Evolutionary conservation across 2,888 invertebrate species (phyloP).

Genomic region (Sussaba pulchella): DNA sequence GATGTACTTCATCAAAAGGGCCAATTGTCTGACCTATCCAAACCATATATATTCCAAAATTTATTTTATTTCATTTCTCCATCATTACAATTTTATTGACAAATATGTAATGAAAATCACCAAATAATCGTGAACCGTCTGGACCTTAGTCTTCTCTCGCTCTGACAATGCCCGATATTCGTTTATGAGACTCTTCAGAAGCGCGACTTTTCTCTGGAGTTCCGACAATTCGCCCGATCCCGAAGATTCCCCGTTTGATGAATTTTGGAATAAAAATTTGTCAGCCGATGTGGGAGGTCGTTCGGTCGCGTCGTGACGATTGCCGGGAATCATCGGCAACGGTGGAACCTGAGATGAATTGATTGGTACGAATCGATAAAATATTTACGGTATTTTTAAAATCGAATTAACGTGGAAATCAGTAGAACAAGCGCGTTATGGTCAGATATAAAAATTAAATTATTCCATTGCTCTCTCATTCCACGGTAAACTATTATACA

Average conservation of each 20-base stretch:
- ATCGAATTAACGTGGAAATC: background rate
- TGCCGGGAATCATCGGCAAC: slow-evolving; percentile 54
- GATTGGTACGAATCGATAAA: background rate
- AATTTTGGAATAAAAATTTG: slow-evolving; percentile 70
- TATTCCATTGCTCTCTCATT: too few relatives aligned
- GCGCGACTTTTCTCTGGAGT: slow-evolving; percentile 71
- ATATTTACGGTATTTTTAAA: background rate
- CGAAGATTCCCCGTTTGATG: background rate
- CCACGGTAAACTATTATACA: too few relatives aligned
- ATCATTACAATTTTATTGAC: too few relatives aligned
- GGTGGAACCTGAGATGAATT: slow-evolving; percentile 65
- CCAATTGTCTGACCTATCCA: slow-evolving; percentile 70
- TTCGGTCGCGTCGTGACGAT: slow-evolving; percentile 17
- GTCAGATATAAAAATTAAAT: too few relatives aligned
- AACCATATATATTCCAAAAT: background rate
- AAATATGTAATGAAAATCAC: slow-evolving; percentile 62
- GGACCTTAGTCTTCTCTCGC: slow-evolving; percentile 76
- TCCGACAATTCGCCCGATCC: slow-evolving; percentile 64
- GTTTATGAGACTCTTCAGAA: slow-evolving; percentile 74
- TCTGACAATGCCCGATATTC: slow-evolving; percentile 74
- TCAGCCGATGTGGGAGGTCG: slow-evolving; percentile 40
- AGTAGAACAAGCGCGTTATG: too few relatives aligned
- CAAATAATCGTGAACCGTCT: slow-evolving; percentile 78
- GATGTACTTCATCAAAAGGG: slow-evolving; percentile 71
- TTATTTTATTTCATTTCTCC: too few relatives aligned